Evolutionary conservation across 2,888 invertebrate genomes (phyloP).

Genomic region (Atrina japonica): DNA sequence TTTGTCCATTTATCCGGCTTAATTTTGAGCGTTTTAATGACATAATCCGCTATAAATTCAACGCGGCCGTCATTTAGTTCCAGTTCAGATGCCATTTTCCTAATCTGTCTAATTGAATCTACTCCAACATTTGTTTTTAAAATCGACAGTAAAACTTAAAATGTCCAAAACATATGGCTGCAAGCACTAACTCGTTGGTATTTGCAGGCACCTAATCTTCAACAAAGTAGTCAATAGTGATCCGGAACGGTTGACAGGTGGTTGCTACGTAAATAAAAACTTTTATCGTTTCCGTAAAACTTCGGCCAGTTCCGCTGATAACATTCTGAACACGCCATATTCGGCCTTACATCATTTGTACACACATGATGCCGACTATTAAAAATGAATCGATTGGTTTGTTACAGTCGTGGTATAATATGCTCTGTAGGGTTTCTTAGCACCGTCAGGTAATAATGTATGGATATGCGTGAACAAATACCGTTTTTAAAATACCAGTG

Average conservation of each 20-base stretch:
- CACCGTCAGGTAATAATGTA: too few species aligned
- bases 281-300: not conserved
- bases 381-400: too few species aligned
- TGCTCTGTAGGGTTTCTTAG: too few species aligned
- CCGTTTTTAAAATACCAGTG: too few species aligned
- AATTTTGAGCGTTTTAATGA: constrained; percentile 86
- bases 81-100: constrained; percentile 71
- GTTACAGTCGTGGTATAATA: too few species aligned
- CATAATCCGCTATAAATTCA: constrained; percentile 91
- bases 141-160: too few species aligned
- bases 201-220: too few species aligned
- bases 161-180: too few species aligned
- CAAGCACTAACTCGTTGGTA: too few species aligned
- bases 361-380: not conserved
- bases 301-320: not conserved
- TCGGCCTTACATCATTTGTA: not conserved
- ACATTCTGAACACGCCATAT: not conserved
- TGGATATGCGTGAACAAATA: too few species aligned
- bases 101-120: too few species aligned
- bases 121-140: too few species aligned
- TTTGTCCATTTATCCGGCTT: constrained; percentile 97
- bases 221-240: constrained; percentile 27
- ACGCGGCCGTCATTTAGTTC: constrained; percentile 86
- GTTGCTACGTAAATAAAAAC: constrained; percentile 28
- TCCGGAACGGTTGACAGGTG: constrained; percentile 11